Evolutionary conservation across 2,113 vertebrate species (phyloP), one percentile per base, ranked within the genome.

Genomic region (Dasyurus viverrinus): DNA sequence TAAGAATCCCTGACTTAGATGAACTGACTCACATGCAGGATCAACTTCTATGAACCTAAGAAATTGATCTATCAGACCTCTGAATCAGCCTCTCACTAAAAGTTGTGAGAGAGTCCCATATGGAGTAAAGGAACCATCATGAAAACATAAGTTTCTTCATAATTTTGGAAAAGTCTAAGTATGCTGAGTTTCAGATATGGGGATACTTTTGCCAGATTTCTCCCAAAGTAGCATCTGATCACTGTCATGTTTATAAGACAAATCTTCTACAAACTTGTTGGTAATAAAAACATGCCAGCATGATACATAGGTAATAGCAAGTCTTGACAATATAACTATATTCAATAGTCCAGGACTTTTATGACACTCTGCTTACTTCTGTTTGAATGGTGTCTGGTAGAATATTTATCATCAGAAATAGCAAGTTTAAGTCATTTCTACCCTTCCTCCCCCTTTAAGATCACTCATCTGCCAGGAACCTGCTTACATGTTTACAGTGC

Each of bases 401-500:
- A 93, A 93, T 47, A 52, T 30, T 94, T 60, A 30, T 24, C 84
- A 24, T 90, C 89, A 95, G 23, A 22, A 54, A 8, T 94, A 93
- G 68, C 60, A 92, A 22, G 30, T 7, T 92, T 24, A 53, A n/a
- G 47, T 91, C 12, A 23, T 7, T 42, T 8, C 42, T 16, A 27
- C 2, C 68, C 68, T n/a, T 84, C 30, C 60, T 84, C 68, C n/a
- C 68, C 8, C 90, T 92, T 60, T 16, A 93, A 0, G 12, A 36
- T 11, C 91, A n/a, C 94, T 12, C 42, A 52, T 46, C 47, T 42
- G 54, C 26, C 26, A 89, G 53, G 50, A 92, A 50, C 2, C 0
- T 94, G 26, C 47, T 60, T n/a, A 22, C 3, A 7, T 25, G n/a
- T n/a, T n/a, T n/a, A n/a, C 42, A 54, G 25, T 76, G 90, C 22